These are phyloP conservation scores for Synanceia verrucosa DNA, from an alignment of 2,797 vertebrate species.

Conservation along the genomic window DNA sequence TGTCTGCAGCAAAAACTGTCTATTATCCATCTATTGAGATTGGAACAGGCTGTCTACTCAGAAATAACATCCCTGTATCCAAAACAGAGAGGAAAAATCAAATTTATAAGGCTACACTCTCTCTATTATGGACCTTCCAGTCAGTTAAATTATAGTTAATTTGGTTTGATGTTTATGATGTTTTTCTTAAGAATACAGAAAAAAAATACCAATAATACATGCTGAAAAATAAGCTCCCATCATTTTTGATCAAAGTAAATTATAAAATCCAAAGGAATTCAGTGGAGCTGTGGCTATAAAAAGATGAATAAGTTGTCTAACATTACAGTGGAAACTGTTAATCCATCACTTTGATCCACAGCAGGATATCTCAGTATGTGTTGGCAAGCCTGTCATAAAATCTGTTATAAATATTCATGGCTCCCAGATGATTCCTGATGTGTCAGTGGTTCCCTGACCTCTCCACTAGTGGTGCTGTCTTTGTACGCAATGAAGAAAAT, in stretches of 20 bases:
- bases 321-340: background rate
- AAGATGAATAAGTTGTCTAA: background rate
- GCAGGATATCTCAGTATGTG: background rate
- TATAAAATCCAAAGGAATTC: background rate
- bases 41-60: background rate
- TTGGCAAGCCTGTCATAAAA: background rate
- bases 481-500: background rate
- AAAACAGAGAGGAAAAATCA: background rate
- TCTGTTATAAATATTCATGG: background rate
- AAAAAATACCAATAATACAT: background rate
- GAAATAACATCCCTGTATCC: background rate
- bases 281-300: background rate
- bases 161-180: background rate
- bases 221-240: background rate
- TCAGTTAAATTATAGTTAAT: background rate
- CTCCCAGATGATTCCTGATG: background rate
- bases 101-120: background rate
- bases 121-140: background rate
- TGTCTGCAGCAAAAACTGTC: too few relatives aligned
- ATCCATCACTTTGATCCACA: background rate
- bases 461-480: background rate
- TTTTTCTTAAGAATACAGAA: background rate
- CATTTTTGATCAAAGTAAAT: background rate
- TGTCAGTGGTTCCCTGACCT: background rate
- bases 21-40: too few relatives aligned